Base-by-base conservation (phyloP, 2,888 invertebrate species). In the Parnassius apollo region DNA sequence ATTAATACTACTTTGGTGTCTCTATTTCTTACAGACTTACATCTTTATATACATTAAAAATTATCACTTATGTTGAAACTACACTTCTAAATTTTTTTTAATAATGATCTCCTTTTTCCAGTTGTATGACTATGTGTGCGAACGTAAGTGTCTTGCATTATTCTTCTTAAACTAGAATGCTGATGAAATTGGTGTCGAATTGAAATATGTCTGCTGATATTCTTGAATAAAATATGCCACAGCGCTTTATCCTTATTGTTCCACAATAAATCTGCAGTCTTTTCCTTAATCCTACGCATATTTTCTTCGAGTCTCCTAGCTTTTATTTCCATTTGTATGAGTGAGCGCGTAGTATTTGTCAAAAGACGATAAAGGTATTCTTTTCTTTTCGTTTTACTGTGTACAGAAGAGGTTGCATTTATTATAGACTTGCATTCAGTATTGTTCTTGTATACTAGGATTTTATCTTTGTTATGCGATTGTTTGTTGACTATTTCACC, bases 281-380 rank as follows among this genome's bases (percentile, higher is more conserved):
- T 91, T 83, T 92, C 92, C 79, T 90, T 91, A 86, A 92, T 92
- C 85, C 92, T 86, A 79, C 91, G 91, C 86, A 92, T 92, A 87
- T 92, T 92, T 90, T 92, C 92, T 80, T 92, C 88, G 72, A 92
- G 86, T 83, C 92, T 80, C 82, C 92, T 86, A 66, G 92, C 92
- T 84, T 92, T 92, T 87, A 92, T 92, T 87, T 92, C 92, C 92
- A 92, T 92, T 84, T 92, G 92, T 89, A 92, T 92, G 81, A 92
- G 91, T 68, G 92, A 92, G 73, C 91, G 91, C 74, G 92, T 92
- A 75, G 92, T 91, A 86, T 92, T 92, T 83, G 91, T 92, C 83
- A 92, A 82, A 75, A 92, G 88, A 66, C 89, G 85, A 85, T 92
- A 92, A 76, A 92, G 85, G 83, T 91, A 91, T 85, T 92, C 92